These are phyloP conservation scores for Penaeus monodon DNA, from an alignment of 2,888 invertebrate genomes.

Conservation along the genomic window DNA sequence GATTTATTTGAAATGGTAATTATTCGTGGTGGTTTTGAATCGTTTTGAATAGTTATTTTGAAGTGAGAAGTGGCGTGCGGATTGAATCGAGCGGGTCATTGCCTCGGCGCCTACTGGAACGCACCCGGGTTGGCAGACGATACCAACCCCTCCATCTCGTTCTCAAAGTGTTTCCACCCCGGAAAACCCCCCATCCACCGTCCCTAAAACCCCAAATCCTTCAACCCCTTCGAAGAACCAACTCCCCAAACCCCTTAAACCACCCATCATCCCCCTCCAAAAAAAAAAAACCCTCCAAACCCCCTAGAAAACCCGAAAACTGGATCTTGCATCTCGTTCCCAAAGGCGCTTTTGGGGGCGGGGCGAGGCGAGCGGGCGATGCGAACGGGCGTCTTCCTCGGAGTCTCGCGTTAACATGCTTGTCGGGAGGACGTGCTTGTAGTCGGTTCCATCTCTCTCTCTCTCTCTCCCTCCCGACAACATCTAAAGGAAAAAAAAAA, in stretches of 20 bases:
- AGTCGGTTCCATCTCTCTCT: background rate
- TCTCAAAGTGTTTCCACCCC: constrained; percentile 5
- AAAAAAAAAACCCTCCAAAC: background rate
- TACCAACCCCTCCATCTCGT: background rate
- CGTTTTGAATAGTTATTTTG: background rate
- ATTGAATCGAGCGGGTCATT: background rate
- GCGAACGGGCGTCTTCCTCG: constrained; percentile 10
- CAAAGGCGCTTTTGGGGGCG: constrained; percentile 20
- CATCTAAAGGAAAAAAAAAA: background rate
- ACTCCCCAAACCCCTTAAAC: too few relatives aligned
- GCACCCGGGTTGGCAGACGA: constrained; percentile 33
- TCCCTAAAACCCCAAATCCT: too few relatives aligned
- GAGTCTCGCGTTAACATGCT: constrained; percentile 11
- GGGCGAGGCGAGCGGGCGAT: constrained; percentile 25
- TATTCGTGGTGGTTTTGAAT: background rate
- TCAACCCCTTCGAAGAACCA: too few relatives aligned
- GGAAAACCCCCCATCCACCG: too few relatives aligned
- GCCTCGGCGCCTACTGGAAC: background rate
- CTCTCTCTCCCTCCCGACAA: constrained; percentile 7
- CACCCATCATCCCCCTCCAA: too few relatives aligned
- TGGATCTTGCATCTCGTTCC: constrained; percentile 17
- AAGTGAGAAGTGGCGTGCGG: too few relatives aligned
- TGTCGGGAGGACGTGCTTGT: constrained; percentile 28
- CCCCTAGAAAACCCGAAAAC: background rate
- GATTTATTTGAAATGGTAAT: background rate